These are phyloP conservation scores for Alosa alosa DNA, from an alignment of 2,113 vertebrate genomes.

Conservation along the genomic window DNA sequence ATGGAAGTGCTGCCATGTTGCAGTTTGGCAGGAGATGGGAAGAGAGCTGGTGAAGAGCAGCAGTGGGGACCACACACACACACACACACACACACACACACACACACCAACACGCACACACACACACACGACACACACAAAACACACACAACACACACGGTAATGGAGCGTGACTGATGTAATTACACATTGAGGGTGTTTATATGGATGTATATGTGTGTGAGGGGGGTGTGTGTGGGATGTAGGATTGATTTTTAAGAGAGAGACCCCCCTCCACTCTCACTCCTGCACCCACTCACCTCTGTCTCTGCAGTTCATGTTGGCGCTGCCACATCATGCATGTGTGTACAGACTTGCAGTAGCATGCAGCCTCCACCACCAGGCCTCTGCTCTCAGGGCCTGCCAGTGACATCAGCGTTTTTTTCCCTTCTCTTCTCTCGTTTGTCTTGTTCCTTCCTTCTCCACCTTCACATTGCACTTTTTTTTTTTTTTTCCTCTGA, in stretches of 20 bases:
- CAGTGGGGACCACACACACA: not conserved
- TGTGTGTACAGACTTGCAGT: conserved; percentile 49
- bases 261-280: not conserved
- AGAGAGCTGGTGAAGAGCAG: not conserved
- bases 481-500: not conserved
- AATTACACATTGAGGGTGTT: not conserved
- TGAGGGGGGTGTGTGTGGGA: not conserved
- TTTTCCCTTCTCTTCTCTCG: conserved; percentile 24
- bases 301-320: not conserved
- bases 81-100: no score
- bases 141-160: not conserved
- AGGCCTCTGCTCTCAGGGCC: conserved; percentile 45
- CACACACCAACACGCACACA: no score
- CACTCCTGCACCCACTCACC: not conserved
- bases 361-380: conserved; percentile 40
- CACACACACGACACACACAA: no score
- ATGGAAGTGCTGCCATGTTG: not conserved
- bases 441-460: conserved; percentile 27
- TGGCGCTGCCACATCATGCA: conserved; percentile 35
- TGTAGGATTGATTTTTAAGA: not conserved
- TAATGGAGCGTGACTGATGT: not conserved
- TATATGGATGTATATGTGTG: not conserved
- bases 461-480: conserved; percentile 36
- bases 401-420: not conserved
- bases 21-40: not conserved